Evolutionary conservation across 2,888 invertebrate genomes (phyloP), one percentile per base, ranked within the genome.

Genomic region (Harpalus rubripes): DNA sequence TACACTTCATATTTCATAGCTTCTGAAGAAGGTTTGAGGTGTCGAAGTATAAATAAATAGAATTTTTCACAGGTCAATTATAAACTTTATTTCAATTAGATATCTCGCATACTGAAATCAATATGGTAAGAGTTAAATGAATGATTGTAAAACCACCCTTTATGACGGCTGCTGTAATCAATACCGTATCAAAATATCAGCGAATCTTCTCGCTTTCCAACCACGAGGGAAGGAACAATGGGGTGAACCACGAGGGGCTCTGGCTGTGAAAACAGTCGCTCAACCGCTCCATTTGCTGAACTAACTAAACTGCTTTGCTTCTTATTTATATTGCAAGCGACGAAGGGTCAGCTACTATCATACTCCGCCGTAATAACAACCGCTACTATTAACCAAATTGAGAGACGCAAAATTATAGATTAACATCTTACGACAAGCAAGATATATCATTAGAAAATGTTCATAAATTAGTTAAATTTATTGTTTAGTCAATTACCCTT

Each of bases 201-300:
- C 78, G 56, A 58, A 39, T 78, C 56, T 58, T 76, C 56, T 15
- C 44, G 44, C 44, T 52, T 52, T 52, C 44, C 44, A 52, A 52
- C 44, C 44, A 52, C 44, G 78, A 76, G 76, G 56, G 76, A 7
- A 41, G 82, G 32, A 65, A 59, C 59, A 52, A 52, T 56, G 80
- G 61, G 32, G 72, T 8, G 80, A 22, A 56, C 44, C 18, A 44
- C 32, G 44, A 32, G 68, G 68, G 79, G 52, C n/a, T 88, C 89
- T 89, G 89, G 89, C 90, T 89, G 90, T 89, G 89, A 91, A 91
- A 91, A 91, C 91, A 92, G 90, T 90, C 91, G 91, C 91, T 91
- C 91, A 92, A 90, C 89, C 91, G 91, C 91, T 91, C 91, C 91
- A 92, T 92, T 92, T 92, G 91, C 91, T 92, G 91, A 91, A 91